Percentiles rank a stretch among this genome's conserved stretches.
phyloP scores from a whole-genome alignment of 2,888 invertebrate species.

The Shargacucullia verbasci region DNA sequence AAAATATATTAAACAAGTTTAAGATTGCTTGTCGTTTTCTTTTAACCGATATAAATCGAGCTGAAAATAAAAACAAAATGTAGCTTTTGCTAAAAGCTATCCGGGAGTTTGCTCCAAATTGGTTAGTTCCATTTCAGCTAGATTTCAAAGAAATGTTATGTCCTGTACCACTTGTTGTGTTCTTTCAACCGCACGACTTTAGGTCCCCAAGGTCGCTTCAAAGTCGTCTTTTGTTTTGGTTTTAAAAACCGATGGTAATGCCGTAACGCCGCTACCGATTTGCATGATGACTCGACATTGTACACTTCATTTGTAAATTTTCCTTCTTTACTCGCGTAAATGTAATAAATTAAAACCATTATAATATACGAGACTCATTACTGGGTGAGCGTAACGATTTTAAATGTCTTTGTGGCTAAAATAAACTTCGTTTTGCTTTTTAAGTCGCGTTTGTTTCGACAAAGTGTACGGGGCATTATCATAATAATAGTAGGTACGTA shows the following conservation, averaged over 20 bases:
- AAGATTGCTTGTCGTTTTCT: slow-evolving; percentile 29
- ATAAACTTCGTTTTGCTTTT: slow-evolving; percentile 7
- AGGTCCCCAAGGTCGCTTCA: slow-evolving; percentile 17
- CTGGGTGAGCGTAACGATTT: slow-evolving; percentile 41
- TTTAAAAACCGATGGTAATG: slow-evolving; percentile 37
- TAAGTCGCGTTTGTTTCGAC: too few species aligned
- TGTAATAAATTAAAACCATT: slow-evolving; percentile 54
- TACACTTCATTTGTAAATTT: slow-evolving; percentile 50
- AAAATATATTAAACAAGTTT: not conserved
- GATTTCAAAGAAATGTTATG: slow-evolving; percentile 71
- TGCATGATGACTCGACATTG: slow-evolving; percentile 53
- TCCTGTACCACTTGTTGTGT: slow-evolving; percentile 56
- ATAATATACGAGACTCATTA: slow-evolving; percentile 45
- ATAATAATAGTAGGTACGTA: too few species aligned
- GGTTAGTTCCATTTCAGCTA: slow-evolving; percentile 75
- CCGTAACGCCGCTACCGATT: slow-evolving; percentile 43
- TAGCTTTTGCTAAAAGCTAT: slow-evolving; percentile 70
- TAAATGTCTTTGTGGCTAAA: slow-evolving; percentile 29
- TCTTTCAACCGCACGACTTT: slow-evolving; percentile 16
- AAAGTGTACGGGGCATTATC: too few species aligned
- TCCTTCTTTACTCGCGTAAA: slow-evolving; percentile 38
- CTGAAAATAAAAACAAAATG: slow-evolving; percentile 64
- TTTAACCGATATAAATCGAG: slow-evolving; percentile 32
- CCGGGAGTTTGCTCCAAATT: slow-evolving; percentile 73
- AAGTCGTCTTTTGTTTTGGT: slow-evolving; percentile 40